A percentile compares a stretch with the other conserved stretches of the same genome.
Conservation (phyloP, 2,113 vertebrate species). For the Eurystomus gularis region DNA sequence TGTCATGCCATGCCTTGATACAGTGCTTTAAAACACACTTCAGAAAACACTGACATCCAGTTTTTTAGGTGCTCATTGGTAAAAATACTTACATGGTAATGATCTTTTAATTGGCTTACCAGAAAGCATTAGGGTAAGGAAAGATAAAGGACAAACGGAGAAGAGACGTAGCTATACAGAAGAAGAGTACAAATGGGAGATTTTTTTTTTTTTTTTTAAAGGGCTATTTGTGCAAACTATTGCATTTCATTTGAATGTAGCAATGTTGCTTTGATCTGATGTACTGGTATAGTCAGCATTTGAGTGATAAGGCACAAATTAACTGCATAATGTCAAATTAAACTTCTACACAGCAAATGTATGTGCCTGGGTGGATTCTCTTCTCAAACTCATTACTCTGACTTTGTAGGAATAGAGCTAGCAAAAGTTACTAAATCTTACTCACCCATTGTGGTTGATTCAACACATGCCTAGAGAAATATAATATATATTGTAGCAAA, state of each 20-base stretch:
- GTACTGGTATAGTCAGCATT: background rate
- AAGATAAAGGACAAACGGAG: background rate
- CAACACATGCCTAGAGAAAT: background rate
- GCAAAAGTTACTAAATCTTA: background rate
- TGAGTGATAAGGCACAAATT: background rate
- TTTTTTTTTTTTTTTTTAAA: too few relatives aligned
- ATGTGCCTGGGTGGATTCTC: background rate
- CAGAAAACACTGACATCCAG: background rate
- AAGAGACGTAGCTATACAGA: background rate
- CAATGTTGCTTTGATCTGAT: background rate
- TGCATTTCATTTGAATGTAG: background rate
- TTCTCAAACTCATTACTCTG: background rate
- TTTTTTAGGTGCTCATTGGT: background rate
- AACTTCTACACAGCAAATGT: background rate
- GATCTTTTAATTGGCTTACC: background rate
- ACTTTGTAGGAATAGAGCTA: background rate
- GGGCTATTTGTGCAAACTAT: background rate
- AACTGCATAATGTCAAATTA: background rate
- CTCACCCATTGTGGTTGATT: background rate
- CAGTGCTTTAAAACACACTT: background rate
- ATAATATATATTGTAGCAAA: background rate
- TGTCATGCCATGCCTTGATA: background rate
- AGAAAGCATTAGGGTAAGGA: background rate
- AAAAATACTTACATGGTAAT: background rate
- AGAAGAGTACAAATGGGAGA: background rate